Evolutionary conservation across 2,113 vertebrate genomes (phyloP).

Genomic region (Onychorhynchus coronatus): DNA sequence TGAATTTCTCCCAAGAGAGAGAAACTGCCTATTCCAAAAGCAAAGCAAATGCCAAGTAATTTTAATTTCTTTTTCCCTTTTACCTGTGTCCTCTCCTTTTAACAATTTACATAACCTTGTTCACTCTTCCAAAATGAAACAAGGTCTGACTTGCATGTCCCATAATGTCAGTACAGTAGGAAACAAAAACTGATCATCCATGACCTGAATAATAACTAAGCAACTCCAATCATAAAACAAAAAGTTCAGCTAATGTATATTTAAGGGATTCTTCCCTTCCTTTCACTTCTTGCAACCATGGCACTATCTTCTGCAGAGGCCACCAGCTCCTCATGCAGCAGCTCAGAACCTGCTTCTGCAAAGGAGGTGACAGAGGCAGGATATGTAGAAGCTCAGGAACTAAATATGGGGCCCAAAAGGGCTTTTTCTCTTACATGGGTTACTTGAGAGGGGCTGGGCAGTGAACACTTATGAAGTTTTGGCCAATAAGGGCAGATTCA

Average conservation of each 20-base stretch:
- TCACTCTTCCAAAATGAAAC: neutral
- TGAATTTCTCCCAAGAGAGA: neutral
- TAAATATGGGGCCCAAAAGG: neutral
- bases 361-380: neutral
- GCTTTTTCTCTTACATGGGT: neutral
- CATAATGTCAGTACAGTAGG: neutral
- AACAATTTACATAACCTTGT: neutral
- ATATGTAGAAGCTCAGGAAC: neutral
- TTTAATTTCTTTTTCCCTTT: neutral
- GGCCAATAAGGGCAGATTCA: neutral
- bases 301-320: neutral
- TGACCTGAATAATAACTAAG: neutral
- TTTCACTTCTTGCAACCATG: neutral
- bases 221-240: neutral
- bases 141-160: neutral
- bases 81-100: neutral
- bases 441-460: neutral
- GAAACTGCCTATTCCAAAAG: neutral
- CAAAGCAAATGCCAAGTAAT: neutral
- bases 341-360: neutral
- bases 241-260: neutral
- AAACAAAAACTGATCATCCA: neutral
- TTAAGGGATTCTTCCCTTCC: neutral
- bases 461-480: neutral
- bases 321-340: neutral